phyloP scores from a whole-genome alignment of 2,888 invertebrate genomes.

The Aphodius sticticus region DNA sequence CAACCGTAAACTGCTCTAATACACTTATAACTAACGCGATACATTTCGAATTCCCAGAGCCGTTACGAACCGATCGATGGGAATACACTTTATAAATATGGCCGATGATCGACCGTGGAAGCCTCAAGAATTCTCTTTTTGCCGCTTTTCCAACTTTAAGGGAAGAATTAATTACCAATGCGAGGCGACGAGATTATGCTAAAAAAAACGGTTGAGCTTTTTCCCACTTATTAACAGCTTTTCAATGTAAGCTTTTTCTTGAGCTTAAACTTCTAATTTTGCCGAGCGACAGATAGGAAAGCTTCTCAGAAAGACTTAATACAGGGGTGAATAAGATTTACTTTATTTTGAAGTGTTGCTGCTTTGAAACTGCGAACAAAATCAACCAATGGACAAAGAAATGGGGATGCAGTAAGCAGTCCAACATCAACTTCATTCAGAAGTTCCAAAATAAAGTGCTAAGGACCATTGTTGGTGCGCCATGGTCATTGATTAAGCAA shows the following conservation, averaged over 20 bases:
- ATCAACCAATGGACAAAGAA: too few species aligned
- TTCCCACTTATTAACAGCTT: constrained; percentile 4
- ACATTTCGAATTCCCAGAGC: background rate
- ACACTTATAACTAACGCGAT: background rate
- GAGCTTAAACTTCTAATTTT: background rate
- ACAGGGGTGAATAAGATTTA: too few species aligned
- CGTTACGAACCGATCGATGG: background rate
- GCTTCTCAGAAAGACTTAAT: background rate
- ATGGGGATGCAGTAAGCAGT: too few species aligned
- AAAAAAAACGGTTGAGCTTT: background rate
- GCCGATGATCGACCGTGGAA: background rate
- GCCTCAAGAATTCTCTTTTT: background rate
- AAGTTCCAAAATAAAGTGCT: too few species aligned
- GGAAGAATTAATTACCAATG: background rate
- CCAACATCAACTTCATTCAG: too few species aligned
- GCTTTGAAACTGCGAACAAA: too few species aligned
- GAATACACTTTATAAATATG: background rate
- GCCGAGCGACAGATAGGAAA: background rate
- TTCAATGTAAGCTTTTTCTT: constrained; percentile 4
- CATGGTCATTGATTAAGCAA: too few species aligned
- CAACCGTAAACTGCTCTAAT: background rate
- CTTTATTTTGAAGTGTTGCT: too few species aligned
- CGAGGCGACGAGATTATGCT: background rate
- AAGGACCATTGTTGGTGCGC: too few species aligned
- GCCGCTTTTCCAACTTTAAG: background rate